These are phyloP conservation scores for Reticulitermes lucifugus DNA, from an alignment of 2,888 invertebrate species.

Conservation along the genomic window DNA sequence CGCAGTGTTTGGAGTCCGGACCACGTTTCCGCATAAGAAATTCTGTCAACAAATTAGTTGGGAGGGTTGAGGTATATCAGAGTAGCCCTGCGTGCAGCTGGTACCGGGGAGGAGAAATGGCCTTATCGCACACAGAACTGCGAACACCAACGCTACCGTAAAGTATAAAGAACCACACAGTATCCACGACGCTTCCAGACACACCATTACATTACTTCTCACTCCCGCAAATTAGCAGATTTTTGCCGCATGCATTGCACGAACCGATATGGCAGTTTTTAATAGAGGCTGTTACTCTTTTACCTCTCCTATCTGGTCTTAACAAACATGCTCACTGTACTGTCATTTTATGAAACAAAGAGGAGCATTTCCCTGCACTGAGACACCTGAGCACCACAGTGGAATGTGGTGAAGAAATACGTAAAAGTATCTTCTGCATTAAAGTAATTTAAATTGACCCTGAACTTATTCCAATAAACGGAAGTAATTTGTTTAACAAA, in stretches of 20 bases:
- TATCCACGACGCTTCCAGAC: conserved; percentile 15
- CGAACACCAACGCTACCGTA: conserved; percentile 34
- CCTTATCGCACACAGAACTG: conserved; percentile 46
- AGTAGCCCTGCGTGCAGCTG: conserved; percentile 23
- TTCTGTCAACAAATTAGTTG: conserved; percentile 62
- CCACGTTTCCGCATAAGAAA: conserved; percentile 63
- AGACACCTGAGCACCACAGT: neutral
- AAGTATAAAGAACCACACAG: conserved; percentile 39
- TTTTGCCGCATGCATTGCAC: conserved; percentile 47
- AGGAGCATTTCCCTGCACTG: neutral
- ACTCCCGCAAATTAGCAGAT: conserved; percentile 49
- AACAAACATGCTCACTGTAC: conserved; percentile 1
- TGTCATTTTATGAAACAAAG: conserved; percentile 25
- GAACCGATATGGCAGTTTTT: conserved; percentile 51
- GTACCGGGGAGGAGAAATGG: conserved; percentile 2
- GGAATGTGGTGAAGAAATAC: neutral
- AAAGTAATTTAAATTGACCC: neutral
- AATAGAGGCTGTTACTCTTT: conserved; percentile 49
- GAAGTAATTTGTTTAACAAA: too few species aligned
- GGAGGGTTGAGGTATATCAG: conserved; percentile 21
- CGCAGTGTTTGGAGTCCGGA: conserved; percentile 54
- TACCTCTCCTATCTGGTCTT: conserved; percentile 24
- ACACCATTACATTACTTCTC: conserved; percentile 47
- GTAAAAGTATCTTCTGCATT: neutral
- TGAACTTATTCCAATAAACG: neutral